Evolutionary conservation across 2,888 invertebrate species (phyloP).

Genomic region (Gerris lacustris): DNA sequence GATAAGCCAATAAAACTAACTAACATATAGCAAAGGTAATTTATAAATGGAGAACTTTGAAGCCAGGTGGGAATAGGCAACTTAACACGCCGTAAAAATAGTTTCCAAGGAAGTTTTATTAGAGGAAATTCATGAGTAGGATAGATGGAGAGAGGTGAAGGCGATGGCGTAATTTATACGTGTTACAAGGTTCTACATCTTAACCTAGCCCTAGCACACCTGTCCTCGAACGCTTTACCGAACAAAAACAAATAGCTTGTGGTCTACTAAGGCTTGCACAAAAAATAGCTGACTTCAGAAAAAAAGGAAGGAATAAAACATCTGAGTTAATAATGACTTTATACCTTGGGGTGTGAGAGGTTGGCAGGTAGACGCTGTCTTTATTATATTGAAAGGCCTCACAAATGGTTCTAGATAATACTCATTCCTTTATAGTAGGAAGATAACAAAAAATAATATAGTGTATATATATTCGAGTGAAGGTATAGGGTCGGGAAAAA

Average conservation of each 20-base stretch:
- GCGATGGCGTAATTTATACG: constrained; percentile 3
- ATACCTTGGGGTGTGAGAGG: not conserved
- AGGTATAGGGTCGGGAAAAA: not conserved
- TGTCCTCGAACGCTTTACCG: not conserved
- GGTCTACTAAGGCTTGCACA: not conserved
- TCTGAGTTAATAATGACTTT: constrained; percentile 1
- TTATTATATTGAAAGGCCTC: not conserved
- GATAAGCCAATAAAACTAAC: too few species aligned
- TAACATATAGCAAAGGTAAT: too few species aligned
- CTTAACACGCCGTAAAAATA: not conserved
- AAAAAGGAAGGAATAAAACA: not conserved
- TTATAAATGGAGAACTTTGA: not conserved
- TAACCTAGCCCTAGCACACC: constrained; percentile 3
- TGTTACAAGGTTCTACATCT: constrained; percentile 3
- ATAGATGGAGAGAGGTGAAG: not conserved
- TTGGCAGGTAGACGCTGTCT: not conserved
- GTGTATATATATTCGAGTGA: not conserved
- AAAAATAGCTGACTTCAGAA: not conserved
- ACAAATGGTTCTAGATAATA: not conserved
- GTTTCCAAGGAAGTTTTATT: not conserved
- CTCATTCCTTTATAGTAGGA: not conserved
- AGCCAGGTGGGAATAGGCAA: not conserved
- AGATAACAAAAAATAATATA: not conserved
- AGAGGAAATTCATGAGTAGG: not conserved
- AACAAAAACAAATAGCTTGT: constrained; percentile 2